Evolutionary conservation across 92 coral and sea anemone genomes (phyloP).

Genomic region (Palythoa caribaeorum): DNA sequence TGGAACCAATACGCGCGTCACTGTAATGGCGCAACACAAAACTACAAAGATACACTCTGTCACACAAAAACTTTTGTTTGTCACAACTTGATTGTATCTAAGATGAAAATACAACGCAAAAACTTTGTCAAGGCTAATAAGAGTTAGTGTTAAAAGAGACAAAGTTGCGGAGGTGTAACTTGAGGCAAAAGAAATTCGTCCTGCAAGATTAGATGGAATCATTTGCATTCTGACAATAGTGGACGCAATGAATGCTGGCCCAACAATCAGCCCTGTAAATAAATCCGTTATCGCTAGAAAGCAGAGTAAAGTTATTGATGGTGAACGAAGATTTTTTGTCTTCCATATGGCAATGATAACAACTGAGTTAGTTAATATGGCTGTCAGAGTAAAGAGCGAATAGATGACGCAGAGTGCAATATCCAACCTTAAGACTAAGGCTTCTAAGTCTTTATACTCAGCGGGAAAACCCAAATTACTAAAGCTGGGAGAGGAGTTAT

Average conservation of each 20-base stretch:
- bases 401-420: constrained; percentile 23
- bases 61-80: neutral
- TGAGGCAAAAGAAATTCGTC: constrained; percentile 33
- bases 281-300: constrained; percentile 36
- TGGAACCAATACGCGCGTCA: constrained; percentile 2
- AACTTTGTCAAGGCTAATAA: constrained; percentile 35
- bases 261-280: constrained; percentile 31
- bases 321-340: constrained; percentile 16
- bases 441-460: constrained; percentile 1
- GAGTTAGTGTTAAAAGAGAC: constrained; percentile 25
- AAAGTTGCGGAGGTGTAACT: constrained; percentile 30
- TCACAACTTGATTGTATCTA: constrained; percentile 13
- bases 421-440: constrained; percentile 11
- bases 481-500: neutral
- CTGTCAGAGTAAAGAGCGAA: constrained; percentile 34
- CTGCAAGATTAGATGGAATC: constrained; percentile 18
- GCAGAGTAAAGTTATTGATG: constrained; percentile 41
- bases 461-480: neutral
- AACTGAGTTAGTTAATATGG: constrained; percentile 32
- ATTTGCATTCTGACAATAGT: constrained; percentile 10
- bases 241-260: constrained; percentile 37
- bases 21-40: constrained; percentile 26
- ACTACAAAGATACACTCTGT: neutral
- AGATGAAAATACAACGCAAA: constrained; percentile 19
- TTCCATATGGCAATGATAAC: constrained; percentile 45